These are phyloP conservation scores for Aspidiotus rigidus DNA, from an alignment of 2,888 invertebrate species.

Conservation along the genomic window DNA sequence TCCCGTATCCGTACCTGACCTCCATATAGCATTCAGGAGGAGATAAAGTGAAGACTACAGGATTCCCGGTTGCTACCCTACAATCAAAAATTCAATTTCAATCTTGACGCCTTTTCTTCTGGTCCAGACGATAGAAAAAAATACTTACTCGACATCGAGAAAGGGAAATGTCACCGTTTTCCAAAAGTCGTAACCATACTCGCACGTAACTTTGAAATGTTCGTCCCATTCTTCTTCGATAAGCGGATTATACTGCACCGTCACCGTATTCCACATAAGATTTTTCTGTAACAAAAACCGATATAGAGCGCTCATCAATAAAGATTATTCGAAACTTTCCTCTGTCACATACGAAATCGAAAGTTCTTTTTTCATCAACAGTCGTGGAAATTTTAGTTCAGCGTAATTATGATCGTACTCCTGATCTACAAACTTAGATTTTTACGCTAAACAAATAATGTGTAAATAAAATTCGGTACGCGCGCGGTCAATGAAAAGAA, in stretches of 20 bases:
- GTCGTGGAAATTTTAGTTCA: too few species aligned
- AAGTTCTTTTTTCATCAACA: too few species aligned
- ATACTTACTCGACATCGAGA: conserved; percentile 82
- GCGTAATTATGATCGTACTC: too few species aligned
- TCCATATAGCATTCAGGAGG: conserved; percentile 96
- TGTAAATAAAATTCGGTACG: too few species aligned
- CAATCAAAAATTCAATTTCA: conserved; percentile 38
- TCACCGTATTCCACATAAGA: conserved; percentile 93
- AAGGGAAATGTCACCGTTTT: conserved; percentile 92
- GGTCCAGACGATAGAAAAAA: background rate
- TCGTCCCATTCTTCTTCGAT: conserved; percentile 92
- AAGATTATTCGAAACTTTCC: background rate
- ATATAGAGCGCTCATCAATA: background rate
- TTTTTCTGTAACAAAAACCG: conserved; percentile 59
- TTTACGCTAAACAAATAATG: too few species aligned
- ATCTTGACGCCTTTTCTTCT: too few species aligned
- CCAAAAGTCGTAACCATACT: conserved; percentile 94
- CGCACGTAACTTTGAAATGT: conserved; percentile 91
- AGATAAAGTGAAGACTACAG: conserved; percentile 82
- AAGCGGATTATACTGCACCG: conserved; percentile 84
- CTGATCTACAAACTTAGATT: too few species aligned
- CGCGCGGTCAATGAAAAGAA: too few species aligned
- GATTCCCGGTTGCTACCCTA: conserved; percentile 89
- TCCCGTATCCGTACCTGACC: conserved; percentile 82
- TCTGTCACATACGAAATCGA: background rate